Evolutionary conservation across 2,888 invertebrate genomes (phyloP).

Genomic region (Drosophila siamana): DNA sequence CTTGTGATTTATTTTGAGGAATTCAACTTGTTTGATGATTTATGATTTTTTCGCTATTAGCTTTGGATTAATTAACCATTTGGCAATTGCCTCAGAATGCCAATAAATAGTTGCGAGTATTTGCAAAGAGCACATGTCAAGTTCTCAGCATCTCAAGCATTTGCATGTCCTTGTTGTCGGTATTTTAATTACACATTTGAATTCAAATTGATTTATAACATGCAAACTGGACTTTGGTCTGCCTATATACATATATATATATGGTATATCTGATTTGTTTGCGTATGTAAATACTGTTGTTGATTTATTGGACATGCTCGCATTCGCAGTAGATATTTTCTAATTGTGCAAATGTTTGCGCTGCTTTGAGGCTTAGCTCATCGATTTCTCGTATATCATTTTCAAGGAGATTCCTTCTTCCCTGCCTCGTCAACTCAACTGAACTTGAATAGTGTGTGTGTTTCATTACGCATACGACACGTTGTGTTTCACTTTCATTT

Average conservation of each 20-base stretch:
- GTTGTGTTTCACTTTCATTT: conserved; percentile 58
- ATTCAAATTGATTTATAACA: conserved; percentile 51
- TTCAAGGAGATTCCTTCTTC: conserved; percentile 1
- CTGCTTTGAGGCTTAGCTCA: conserved; percentile 34
- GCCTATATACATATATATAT: not conserved
- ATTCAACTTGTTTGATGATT: not conserved
- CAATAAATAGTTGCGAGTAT: not conserved
- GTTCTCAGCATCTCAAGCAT: conserved; percentile 6
- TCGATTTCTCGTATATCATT: conserved; percentile 36
- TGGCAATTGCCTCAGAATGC: not conserved
- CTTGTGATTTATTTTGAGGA: not conserved
- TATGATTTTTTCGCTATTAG: not conserved
- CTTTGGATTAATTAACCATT: not conserved
- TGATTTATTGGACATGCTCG: conserved; percentile 50
- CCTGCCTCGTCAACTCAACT: conserved; percentile 11
- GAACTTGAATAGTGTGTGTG: conserved; percentile 12
- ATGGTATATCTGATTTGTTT: conserved; percentile 2
- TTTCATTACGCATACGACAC: conserved; percentile 45
- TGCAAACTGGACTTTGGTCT: not conserved
- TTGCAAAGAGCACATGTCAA: not conserved
- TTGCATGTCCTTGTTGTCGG: conserved; percentile 27
- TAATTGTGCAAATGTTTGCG: conserved; percentile 57
- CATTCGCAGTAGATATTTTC: conserved; percentile 37
- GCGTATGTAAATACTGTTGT: conserved; percentile 43
- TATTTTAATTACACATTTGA: conserved; percentile 49